Evolutionary conservation across 2,113 vertebrate genomes (phyloP), one percentile per base, ranked within the genome.

Genomic region (Salvelinus alpinus): DNA sequence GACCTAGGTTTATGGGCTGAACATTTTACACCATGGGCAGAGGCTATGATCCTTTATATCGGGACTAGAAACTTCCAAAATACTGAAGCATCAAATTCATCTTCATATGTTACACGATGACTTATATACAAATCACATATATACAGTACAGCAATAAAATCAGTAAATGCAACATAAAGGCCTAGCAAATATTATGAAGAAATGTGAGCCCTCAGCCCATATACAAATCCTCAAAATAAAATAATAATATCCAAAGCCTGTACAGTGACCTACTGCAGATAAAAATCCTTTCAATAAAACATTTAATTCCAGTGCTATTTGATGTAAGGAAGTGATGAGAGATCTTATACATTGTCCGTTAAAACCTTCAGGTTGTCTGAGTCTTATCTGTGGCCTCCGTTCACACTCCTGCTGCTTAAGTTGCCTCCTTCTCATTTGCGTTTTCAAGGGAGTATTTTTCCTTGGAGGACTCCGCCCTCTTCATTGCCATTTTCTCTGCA

Each of bases 371-470:
- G 59, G n/a, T 57, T 57, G 20, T 20, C 13, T 5, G 13, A 24
- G n/a, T 62, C n/a, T 62, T 54, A 5, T 1, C 29, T 20, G 29
- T 34, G 5, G 11, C 31, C 66, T n/a, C 18, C 3, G 2, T 75
- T 73, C 72, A 78, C 48, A 34, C 27, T 38, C 12, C 25, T 18
- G 22, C 54, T 5, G 24, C n/a, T 87, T 66, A 75, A 38, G 13
- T 75, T 7, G 64, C 62, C 20, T 79, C 34, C 66, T 86, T 90
- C 65, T 90, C 83, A 81, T 89, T 87, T 18, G 77, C 44, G 44
- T 86, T 81, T 67, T 87, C 76, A 12, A 78, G 73, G 9, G 82
- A 84, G 25, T 82, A 84, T 20, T 75, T 51, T 47, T 77, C 69
- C 64, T 85, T 83, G 51, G 71, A 64, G 27, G 68, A 51, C 59